Conservation (phyloP, 1,140 invertebrate species). For the Micrasema longulum region DNA sequence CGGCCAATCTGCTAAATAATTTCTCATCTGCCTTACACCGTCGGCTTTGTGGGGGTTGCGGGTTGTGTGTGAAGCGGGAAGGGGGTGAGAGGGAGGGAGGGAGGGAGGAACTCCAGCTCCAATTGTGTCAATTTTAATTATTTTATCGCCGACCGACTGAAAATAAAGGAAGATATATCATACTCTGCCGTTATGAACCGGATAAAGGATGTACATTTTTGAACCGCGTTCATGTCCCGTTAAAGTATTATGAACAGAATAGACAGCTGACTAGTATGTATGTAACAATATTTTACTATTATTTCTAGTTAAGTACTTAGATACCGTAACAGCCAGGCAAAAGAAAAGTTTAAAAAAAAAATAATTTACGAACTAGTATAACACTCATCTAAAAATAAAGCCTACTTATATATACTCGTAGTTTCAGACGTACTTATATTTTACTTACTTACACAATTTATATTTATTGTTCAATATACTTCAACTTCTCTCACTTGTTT, state of each 20-base stretch:
- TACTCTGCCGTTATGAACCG: constrained; percentile 10
- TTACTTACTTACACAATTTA: background rate
- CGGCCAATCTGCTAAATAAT: constrained; percentile 24
- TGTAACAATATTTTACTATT: too few relatives aligned
- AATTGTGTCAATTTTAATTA: constrained; percentile 41
- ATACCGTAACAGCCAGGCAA: too few relatives aligned
- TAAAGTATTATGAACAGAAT: background rate
- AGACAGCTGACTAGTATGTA: constrained; percentile 4
- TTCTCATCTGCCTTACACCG: constrained; percentile 8
- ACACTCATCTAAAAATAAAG: background rate
- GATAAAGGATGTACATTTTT: constrained; percentile 27
- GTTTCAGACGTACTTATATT: background rate
- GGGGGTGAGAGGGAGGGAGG: background rate
- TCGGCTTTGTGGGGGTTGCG: background rate
- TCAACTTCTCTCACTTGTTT: too few relatives aligned
- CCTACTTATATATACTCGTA: background rate
- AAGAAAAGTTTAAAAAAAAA: background rate
- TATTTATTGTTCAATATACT: too few relatives aligned
- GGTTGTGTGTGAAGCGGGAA: background rate
- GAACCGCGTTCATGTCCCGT: background rate
- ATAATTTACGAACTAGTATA: background rate
- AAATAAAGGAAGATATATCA: constrained; percentile 33
- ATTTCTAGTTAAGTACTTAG: too few relatives aligned
- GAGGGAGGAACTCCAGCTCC: constrained; percentile 1
- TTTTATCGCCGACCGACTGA: constrained; percentile 24